These are phyloP conservation scores for Magallana angulata DNA, from an alignment of 1,140 invertebrate genomes.

Conservation along the genomic window DNA sequence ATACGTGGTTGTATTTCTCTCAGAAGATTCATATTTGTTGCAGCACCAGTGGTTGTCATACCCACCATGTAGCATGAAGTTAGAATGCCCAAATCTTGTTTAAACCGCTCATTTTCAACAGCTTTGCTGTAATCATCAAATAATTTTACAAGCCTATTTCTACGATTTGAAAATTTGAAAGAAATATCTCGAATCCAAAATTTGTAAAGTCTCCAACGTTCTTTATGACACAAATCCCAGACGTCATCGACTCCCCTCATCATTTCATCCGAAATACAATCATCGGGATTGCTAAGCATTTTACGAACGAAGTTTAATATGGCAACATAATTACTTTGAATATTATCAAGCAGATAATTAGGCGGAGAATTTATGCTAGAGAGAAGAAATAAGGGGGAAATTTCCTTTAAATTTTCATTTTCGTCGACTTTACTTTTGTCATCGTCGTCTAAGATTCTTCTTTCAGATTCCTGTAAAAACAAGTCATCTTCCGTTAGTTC, in stretches of 20 bases:
- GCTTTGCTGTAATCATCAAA: slow-evolving; percentile 52
- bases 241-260: not conserved
- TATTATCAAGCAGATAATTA: not conserved
- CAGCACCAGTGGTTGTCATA: slow-evolving; percentile 77
- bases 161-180: slow-evolving; percentile 29
- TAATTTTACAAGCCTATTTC: slow-evolving; percentile 1
- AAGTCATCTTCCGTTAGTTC: not conserved
- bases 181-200: slow-evolving; percentile 67
- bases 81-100: slow-evolving; percentile 67
- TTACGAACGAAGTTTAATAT: not conserved
- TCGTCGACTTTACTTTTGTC: not conserved
- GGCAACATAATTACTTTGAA: too few species aligned
- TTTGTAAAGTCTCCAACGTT: slow-evolving; percentile 76
- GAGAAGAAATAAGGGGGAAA: not conserved
- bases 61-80: slow-evolving; percentile 69
- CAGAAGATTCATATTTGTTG: slow-evolving; percentile 58
- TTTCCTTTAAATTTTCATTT: not conserved
- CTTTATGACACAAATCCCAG: slow-evolving; percentile 53
- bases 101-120: slow-evolving; percentile 51
- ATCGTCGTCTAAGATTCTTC: not conserved
- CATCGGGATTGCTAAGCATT: not conserved
- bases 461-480: not conserved
- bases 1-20: slow-evolving; percentile 64
- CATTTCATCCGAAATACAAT: not conserved
- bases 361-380: not conserved